Conservation (phyloP, 2,888 invertebrate species). For the Molorchus minor region DNA sequence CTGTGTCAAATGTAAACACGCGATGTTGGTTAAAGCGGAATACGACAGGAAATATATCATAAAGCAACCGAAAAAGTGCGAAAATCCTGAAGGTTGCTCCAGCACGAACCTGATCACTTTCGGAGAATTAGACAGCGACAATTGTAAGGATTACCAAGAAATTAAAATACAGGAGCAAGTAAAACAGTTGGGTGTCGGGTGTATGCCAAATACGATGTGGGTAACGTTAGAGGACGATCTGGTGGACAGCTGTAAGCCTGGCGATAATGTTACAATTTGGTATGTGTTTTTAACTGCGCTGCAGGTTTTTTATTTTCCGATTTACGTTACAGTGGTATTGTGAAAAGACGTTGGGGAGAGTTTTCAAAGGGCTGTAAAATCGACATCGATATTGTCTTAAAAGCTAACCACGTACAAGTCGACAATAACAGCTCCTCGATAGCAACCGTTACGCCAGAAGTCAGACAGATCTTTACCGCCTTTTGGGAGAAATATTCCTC, state of each 20-base stretch:
- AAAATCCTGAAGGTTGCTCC: constrained; percentile 68
- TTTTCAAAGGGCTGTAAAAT: constrained; percentile 68
- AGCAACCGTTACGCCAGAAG: constrained; percentile 69
- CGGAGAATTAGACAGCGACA: constrained; percentile 68
- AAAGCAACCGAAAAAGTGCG: constrained; percentile 65
- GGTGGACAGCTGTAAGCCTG: constrained; percentile 87
- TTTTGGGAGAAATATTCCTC: constrained; percentile 76
- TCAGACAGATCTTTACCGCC: constrained; percentile 73
- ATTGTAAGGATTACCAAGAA: constrained; percentile 86
- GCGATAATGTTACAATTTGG: constrained; percentile 88
- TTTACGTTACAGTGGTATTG: constrained; percentile 85
- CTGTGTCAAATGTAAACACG: constrained; percentile 80
- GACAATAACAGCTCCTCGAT: constrained; percentile 65
- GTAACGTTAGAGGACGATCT: constrained; percentile 85
- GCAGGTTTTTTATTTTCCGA: constrained; percentile 4
- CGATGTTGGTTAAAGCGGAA: constrained; percentile 72
- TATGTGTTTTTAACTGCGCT: constrained; percentile 57
- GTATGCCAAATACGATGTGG: constrained; percentile 79
- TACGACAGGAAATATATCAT: constrained; percentile 66
- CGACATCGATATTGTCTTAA: constrained; percentile 75
- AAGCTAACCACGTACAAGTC: constrained; percentile 77
- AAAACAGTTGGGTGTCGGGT: constrained; percentile 74
- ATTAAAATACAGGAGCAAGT: constrained; percentile 87
- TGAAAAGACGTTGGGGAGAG: constrained; percentile 78
- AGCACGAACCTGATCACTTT: constrained; percentile 67